These are phyloP conservation scores for Apogon talboti DNA, from an alignment of 2,797 vertebrate species.

Conservation along the genomic window DNA sequence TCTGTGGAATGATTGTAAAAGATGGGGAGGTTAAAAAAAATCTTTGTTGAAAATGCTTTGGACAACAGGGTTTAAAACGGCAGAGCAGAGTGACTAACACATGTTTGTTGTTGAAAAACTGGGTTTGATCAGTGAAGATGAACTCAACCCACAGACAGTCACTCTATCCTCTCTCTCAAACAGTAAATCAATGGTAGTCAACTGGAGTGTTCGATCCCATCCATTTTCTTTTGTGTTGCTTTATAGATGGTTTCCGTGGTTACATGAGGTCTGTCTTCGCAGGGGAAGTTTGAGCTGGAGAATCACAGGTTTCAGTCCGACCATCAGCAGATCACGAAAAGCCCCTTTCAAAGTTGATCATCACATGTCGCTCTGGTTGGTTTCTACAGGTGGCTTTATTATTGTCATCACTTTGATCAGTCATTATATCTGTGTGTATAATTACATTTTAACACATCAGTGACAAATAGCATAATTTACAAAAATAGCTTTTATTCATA, in stretches of 20 bases:
- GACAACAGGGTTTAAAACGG: background rate
- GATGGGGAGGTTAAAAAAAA: background rate
- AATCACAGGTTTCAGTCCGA: constrained; percentile 48
- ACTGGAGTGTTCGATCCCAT: constrained; percentile 71
- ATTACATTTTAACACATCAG: background rate
- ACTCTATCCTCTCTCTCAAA: constrained; percentile 40
- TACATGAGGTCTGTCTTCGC: constrained; percentile 60
- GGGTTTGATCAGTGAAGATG: constrained; percentile 17
- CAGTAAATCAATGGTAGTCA: constrained; percentile 72
- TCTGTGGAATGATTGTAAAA: background rate
- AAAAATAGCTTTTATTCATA: too few relatives aligned
- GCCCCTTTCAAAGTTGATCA: constrained; percentile 32
- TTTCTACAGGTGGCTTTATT: constrained; percentile 14
- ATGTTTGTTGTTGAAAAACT: background rate
- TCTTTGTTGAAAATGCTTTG: background rate
- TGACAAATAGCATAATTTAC: too few relatives aligned
- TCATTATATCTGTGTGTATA: background rate
- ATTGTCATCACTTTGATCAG: background rate
- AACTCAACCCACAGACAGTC: constrained; percentile 37
- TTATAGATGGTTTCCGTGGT: constrained; percentile 74
- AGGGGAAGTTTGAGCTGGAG: constrained; percentile 53
- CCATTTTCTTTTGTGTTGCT: constrained; percentile 59
- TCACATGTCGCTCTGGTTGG: constrained; percentile 10
- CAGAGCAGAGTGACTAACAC: background rate
- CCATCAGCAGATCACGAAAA: constrained; percentile 8